Evolutionary conservation across 64 coral and sea anemone species (phyloP).

Genomic region (Porites lutea): DNA sequence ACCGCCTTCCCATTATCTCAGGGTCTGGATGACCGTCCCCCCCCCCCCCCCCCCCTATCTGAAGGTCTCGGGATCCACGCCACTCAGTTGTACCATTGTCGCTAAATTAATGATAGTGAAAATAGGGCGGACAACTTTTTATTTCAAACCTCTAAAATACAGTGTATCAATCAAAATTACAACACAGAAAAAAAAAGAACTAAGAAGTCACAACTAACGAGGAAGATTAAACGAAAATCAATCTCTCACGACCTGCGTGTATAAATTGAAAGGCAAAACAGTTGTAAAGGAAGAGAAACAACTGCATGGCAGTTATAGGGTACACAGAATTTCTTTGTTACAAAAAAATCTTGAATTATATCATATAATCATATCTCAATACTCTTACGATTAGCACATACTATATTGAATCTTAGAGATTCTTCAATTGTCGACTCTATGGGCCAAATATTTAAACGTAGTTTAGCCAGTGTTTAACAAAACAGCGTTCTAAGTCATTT

Average conservation of each 20-base stretch:
- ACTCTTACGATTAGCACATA: background rate
- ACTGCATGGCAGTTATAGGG: conserved; percentile 25
- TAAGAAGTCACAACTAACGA: background rate
- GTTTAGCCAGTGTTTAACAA: no score
- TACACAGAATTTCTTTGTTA: conserved; percentile 35
- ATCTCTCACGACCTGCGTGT: conserved; percentile 20
- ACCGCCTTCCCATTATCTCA: no score
- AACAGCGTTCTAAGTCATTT: no score
- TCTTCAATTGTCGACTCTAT: background rate
- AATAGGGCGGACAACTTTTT: no score
- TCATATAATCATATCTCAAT: background rate
- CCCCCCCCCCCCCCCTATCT: no score
- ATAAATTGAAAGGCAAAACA: background rate
- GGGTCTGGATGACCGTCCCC: no score
- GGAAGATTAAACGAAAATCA: background rate
- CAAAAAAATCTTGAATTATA: background rate
- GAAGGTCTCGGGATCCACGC: no score
- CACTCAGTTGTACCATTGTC: no score
- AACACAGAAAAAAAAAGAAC: background rate
- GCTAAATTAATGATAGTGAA: no score
- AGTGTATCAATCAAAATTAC: no score
- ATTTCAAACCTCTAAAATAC: no score
- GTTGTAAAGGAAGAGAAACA: background rate
- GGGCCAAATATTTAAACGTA: no score
- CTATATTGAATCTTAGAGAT: background rate